Evolutionary conservation across 2,888 invertebrate species (phyloP).

Genomic region (Plemyria rubiginata): DNA sequence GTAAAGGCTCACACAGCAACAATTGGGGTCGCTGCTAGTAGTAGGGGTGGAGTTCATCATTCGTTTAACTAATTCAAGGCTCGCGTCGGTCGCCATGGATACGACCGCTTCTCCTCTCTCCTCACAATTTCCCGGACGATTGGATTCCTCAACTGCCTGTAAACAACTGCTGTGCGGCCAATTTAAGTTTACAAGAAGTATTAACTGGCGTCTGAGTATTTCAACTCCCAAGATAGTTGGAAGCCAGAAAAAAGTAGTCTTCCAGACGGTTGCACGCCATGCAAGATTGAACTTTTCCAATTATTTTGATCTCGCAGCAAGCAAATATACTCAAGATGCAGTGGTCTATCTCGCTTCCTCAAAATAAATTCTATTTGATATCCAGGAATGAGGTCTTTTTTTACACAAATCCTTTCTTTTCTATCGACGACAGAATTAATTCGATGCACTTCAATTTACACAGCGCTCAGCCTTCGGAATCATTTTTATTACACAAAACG

Average conservation of each 20-base stretch:
- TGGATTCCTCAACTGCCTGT: conserved; percentile 62
- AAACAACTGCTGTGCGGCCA: conserved; percentile 63
- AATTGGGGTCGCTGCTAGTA: conserved; percentile 46
- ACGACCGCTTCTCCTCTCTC: conserved; percentile 57
- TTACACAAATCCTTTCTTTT: conserved; percentile 49
- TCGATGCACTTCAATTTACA: conserved; percentile 65
- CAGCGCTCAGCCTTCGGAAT: conserved; percentile 52
- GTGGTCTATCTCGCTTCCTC: conserved; percentile 5
- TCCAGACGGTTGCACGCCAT: conserved; percentile 6
- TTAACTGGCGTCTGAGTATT: conserved; percentile 39
- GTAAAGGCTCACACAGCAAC: conserved; percentile 36
- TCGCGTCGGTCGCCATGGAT: conserved; percentile 68
- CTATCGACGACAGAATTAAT: conserved; percentile 67
- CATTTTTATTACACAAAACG: conserved; percentile 61
- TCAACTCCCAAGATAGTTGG: conserved; percentile 17
- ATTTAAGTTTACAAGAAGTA: conserved; percentile 62
- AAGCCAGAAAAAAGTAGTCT: conserved; percentile 8
- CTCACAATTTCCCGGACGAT: conserved; percentile 71
- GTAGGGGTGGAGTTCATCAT: conserved; percentile 68
- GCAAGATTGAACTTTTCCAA: conserved; percentile 10
- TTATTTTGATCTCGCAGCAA: conserved; percentile 11
- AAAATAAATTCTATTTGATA: conserved; percentile 16
- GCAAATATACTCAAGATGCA: conserved; percentile 8
- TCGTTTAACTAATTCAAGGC: conserved; percentile 75
- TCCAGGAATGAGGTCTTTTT: conserved; percentile 8